These are phyloP conservation scores for Sebastes dallii DNA, from an alignment of 2,797 vertebrate genomes.

Conservation along the genomic window DNA sequence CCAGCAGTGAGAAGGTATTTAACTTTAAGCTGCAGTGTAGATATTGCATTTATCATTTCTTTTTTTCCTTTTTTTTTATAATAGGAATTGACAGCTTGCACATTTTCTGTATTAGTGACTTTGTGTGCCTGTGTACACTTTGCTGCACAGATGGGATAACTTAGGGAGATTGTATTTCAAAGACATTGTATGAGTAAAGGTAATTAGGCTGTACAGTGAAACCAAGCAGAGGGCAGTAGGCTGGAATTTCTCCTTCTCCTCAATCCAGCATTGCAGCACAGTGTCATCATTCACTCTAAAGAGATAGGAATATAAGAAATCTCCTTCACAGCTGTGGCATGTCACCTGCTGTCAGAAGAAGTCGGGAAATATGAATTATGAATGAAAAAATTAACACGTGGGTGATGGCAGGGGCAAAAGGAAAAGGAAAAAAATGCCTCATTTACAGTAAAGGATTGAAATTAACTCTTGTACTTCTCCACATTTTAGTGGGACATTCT, in stretches of 20 bases:
- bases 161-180: conserved; percentile 74
- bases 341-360: conserved; percentile 61
- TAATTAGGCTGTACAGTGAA: conserved; percentile 70
- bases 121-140: conserved; percentile 58
- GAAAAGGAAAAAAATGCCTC: conserved; percentile 14
- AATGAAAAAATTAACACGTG: conserved; percentile 66
- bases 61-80: conserved; percentile 25
- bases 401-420: conserved; percentile 55
- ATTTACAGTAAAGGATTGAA: conserved; percentile 56
- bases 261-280: conserved; percentile 60
- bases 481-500: conserved; percentile 53
- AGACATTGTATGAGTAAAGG: conserved; percentile 61
- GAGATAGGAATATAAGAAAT: conserved; percentile 60
- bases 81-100: conserved; percentile 72
- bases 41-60: conserved; percentile 68
- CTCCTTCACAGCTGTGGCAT: conserved; percentile 56
- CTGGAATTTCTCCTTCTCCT: conserved; percentile 41
- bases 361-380: conserved; percentile 70
- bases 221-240: conserved; percentile 65
- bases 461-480: conserved; percentile 52
- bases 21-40: conserved; percentile 73
- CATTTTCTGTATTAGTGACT: conserved; percentile 70
- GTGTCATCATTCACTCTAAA: conserved; percentile 77
- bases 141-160: conserved; percentile 68
- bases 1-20: conserved; percentile 78